phyloP scores from a whole-genome alignment of 2,113 vertebrate species.

The Patagioenas fasciata region DNA sequence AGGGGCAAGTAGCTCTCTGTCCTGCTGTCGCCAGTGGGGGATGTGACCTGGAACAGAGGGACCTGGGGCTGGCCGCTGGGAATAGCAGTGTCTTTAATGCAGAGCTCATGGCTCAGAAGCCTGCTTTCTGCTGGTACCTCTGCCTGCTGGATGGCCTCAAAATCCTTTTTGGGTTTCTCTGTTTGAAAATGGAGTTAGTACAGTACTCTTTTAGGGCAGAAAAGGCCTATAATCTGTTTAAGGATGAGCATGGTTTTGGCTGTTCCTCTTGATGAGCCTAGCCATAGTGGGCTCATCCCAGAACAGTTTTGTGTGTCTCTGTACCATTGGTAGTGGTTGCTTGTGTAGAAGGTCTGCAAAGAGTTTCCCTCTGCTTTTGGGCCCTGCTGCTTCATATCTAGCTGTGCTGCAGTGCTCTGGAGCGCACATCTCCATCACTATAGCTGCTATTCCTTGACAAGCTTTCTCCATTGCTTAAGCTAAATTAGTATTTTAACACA shows the following conservation, averaged over 20 bases:
- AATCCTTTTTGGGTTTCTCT: background rate
- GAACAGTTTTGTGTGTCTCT: background rate
- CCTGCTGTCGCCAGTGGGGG: background rate
- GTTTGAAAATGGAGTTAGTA: background rate
- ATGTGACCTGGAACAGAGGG: background rate
- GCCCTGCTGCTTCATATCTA: background rate
- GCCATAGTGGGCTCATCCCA: background rate
- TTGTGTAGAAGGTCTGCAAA: background rate
- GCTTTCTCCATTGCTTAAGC: background rate
- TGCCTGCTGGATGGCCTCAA: background rate
- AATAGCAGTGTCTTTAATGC: background rate
- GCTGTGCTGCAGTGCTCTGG: background rate
- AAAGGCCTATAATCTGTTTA: background rate
- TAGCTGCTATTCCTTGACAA: accelerated
- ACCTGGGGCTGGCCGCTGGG: background rate
- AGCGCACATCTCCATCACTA: background rate
- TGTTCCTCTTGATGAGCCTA: accelerated
- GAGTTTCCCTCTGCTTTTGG: background rate
- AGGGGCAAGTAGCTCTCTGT: background rate
- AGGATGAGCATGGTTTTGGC: background rate
- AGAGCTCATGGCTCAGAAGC: background rate
- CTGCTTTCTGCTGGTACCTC: accelerated
- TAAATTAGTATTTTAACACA: background rate
- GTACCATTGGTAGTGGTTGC: background rate
- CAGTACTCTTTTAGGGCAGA: background rate